Evolutionary conservation across 2,888 invertebrate genomes (phyloP), one percentile per base, ranked within the genome.

Genomic region (Eilema sororculum): DNA sequence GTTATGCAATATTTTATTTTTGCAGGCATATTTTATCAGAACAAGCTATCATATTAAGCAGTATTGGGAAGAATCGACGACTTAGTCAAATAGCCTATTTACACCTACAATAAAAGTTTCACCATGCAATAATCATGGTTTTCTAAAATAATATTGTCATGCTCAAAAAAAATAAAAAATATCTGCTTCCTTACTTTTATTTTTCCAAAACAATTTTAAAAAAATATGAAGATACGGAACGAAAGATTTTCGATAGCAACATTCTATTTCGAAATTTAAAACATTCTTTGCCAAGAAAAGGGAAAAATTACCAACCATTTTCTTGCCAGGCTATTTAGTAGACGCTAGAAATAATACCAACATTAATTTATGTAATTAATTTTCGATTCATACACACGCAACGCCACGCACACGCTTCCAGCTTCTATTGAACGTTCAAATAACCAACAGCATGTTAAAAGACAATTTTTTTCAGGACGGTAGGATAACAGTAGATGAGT

Each of bases 401-500:
- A 76, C 81, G 85, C 82, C 75, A 81, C 77, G 89, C 89, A 85
- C 85, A 89, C 87, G 89, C 89, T 89, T 88, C 60, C 73, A 73
- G 86, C 87, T 87, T 84, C 80, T 80, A 68, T 63, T 69, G 65
- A 76, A 68, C 61, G 62, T 46, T 65, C 59, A 67, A 65, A 74
- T 65, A 69, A 70, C 64, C 67, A 68, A 66, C 68, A 73, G 72
- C 66, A 73, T 75, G 74, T 78, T 60, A 82, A 70, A 74, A 12
- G 70, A 37, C 57, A 74, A 74, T 72, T 12, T 57, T 76, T 91
- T 91, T 72, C 94, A 98, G 98, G 98, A 98, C 88, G 98, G 98
- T 62, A 96, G 96, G 87, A 97, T 98, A 81, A 97, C 98, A 5
- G 97, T 97, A 69, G 97, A 97, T 1, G 98, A 98, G 88, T 98